Conservation (phyloP, 2,888 invertebrate species). For the Polietes domitor region DNA sequence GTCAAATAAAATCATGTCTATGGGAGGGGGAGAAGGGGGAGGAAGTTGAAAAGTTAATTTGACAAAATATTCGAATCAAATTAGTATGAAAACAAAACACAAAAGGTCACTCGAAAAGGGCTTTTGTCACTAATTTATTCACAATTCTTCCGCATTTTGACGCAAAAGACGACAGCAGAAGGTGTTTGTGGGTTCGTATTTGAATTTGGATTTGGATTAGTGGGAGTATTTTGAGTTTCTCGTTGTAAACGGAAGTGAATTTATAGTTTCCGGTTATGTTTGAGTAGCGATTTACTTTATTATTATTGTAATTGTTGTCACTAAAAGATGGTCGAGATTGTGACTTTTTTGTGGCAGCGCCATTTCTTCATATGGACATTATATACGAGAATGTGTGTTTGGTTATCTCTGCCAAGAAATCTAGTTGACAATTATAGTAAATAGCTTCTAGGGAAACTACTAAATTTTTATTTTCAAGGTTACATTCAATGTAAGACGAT, state of each 20-base stretch:
- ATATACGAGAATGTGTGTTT: too few species aligned
- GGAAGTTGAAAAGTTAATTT: slow-evolving; percentile 48
- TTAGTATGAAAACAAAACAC: neutral
- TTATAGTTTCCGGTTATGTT: neutral
- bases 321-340: too few species aligned
- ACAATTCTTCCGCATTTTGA: neutral
- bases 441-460: too few species aligned
- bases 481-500: too few species aligned
- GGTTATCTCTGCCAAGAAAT: too few species aligned
- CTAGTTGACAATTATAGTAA: too few species aligned
- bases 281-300: neutral
- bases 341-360: too few species aligned
- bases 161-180: slow-evolving; percentile 14
- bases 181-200: neutral
- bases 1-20: neutral
- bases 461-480: too few species aligned
- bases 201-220: neutral
- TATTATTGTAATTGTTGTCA: too few species aligned
- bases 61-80: neutral
- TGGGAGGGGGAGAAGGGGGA: slow-evolving; percentile 30
- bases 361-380: too few species aligned
- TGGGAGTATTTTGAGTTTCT: neutral
- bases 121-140: neutral
- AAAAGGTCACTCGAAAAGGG: neutral
- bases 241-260: neutral